Evolutionary conservation across 2,888 invertebrate species (phyloP).

Genomic region (Melanophora roralis): DNA sequence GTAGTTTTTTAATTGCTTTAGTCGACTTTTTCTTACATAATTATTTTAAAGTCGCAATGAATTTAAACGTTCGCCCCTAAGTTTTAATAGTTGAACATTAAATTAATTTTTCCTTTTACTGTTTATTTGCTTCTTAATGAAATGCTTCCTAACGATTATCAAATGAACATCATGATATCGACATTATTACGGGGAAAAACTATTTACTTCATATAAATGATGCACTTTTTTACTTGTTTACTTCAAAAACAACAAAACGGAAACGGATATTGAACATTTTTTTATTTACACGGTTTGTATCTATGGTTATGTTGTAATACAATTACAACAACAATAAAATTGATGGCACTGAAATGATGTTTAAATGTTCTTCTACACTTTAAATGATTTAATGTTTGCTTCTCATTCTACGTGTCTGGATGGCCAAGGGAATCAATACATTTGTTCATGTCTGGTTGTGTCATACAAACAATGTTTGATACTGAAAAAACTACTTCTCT

Average conservation of each 20-base stretch:
- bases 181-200: not conserved
- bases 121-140: slow-evolving; percentile 11
- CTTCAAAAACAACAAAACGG: slow-evolving; percentile 26
- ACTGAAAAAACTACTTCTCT: not conserved
- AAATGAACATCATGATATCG: slow-evolving; percentile 9
- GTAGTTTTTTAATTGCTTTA: no score
- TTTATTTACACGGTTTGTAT: slow-evolving; percentile 6
- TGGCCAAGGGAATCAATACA: slow-evolving; percentile 58
- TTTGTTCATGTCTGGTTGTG: slow-evolving; percentile 58
- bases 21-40: no score
- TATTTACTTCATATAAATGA: not conserved
- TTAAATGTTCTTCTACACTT: slow-evolving; percentile 32
- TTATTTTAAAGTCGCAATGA: not conserved
- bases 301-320: not conserved
- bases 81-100: slow-evolving; percentile 5
- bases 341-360: slow-evolving; percentile 39
- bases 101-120: slow-evolving; percentile 4
- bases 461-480: slow-evolving; percentile 5
- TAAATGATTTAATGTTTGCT: slow-evolving; percentile 18
- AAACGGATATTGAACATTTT: slow-evolving; percentile 59
- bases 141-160: slow-evolving; percentile 26
- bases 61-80: not conserved
- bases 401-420: slow-evolving; percentile 38
- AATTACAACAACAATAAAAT: not conserved
- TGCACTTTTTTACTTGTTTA: slow-evolving; percentile 25